Conservation (phyloP, 1,140 invertebrate species). For the Drosophila pandora region DNA sequence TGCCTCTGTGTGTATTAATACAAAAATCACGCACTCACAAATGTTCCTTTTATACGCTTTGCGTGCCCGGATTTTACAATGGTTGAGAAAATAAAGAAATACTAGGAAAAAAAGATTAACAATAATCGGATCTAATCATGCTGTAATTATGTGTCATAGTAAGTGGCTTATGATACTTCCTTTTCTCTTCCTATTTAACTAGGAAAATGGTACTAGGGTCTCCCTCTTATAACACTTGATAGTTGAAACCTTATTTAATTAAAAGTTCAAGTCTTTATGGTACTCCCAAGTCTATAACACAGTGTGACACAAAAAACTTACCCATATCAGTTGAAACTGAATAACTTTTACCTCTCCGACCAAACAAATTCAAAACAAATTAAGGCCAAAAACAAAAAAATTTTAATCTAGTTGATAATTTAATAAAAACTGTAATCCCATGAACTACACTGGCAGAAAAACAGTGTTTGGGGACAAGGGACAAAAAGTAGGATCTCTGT, state of each 20-base stretch:
- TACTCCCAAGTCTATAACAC: too few species aligned
- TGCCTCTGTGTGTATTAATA: slow-evolving; percentile 43
- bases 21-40: slow-evolving; percentile 71
- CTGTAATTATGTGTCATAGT: slow-evolving; percentile 45
- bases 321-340: slow-evolving; percentile 2
- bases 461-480: not conserved
- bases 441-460: not conserved
- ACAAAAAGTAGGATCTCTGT: slow-evolving; percentile 37
- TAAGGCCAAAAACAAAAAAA: slow-evolving; percentile 14
- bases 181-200: not conserved
- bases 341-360: not conserved
- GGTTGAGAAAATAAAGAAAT: slow-evolving; percentile 22
- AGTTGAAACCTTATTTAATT: slow-evolving; percentile 1
- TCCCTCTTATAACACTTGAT: not conserved
- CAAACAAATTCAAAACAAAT: slow-evolving; percentile 11
- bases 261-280: too few species aligned
- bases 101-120: slow-evolving; percentile 23
- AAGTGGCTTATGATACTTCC: slow-evolving; percentile 2
- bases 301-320: slow-evolving; percentile 7
- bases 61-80: slow-evolving; percentile 70
- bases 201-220: not conserved
- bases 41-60: slow-evolving; percentile 63
- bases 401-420: slow-evolving; percentile 6
- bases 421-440: not conserved
- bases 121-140: slow-evolving; percentile 54